Base-by-base conservation (phyloP, 2,797 vertebrate genomes). In the Falco rusticolus region DNA sequence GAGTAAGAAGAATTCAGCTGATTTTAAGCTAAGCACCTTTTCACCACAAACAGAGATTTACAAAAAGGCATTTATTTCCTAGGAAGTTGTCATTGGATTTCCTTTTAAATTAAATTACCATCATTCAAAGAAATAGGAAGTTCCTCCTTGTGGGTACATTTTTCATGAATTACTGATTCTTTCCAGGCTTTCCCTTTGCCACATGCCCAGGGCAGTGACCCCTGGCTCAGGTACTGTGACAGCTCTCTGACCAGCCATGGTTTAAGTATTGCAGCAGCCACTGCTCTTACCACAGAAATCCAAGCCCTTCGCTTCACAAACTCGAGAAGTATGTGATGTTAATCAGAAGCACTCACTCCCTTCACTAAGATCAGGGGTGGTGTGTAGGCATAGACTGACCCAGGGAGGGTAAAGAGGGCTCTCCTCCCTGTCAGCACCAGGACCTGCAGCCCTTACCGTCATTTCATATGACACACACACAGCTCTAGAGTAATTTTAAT, bases 11-110 rank as follows among this genome's bases (percentile, higher is more conserved):
- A 94, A 92, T 83, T 85, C 86, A 28, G 37, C 28, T 91, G 48
- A 87, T 87, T 92, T 93, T 93, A 84, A 91, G 43, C 84, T 91
- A 93, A 94, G 82, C 54, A 71, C 64, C 77, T 90, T 97, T 87
- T 76, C 76, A 89, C 81, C 61, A 18, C 61, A 72, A 70, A 60
- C 19, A 53, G 68, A 64, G 75, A 82, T 83, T 95, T 95, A 76
- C 65, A 91, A 84, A 91, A 92, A 65, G 54, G 39, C 68, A 84
- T 78, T 89, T 91, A 94, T 89, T 93, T 93, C 76, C 89, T 87
- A 70, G 63, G 78, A 94, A 91, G 60, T 65, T 92, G 72, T 81
- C 26, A 1, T 51, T 94, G 84, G 82, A 89, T 93, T 97, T 95
- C 84, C 84, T 84, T 91, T 80, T 78, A 94, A 94, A 96, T 95